A percentile compares a stretch with the other conserved stretches of the same genome.
Conservation (phyloP, 2,113 vertebrate species). For the Scomber colias region DNA sequence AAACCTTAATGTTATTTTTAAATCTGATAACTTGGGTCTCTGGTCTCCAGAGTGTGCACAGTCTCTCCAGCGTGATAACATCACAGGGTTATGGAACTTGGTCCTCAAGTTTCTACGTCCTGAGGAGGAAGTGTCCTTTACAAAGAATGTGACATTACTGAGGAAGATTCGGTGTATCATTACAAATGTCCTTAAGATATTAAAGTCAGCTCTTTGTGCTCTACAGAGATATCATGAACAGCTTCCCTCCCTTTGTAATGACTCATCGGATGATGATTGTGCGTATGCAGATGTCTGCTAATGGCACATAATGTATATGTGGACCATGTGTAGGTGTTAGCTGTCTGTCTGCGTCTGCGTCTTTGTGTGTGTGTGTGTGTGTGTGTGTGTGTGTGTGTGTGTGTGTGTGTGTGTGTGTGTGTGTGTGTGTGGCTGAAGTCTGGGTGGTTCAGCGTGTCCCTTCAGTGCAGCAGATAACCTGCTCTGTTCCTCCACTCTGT, state of each 20-base stretch:
- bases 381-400: too few relatives aligned
- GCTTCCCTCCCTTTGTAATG: constrained; percentile 6
- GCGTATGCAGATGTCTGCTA: not conserved
- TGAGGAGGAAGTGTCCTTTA: constrained; percentile 51
- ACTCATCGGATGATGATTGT: constrained; percentile 18
- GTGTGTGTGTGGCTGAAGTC: constrained; percentile 17
- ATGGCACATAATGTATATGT: not conserved
- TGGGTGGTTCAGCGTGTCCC: constrained; percentile 58
- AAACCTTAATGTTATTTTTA: constrained; percentile 47
- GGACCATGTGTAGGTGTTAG: not conserved
- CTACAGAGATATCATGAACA: not conserved
- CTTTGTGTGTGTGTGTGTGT: too few relatives aligned
- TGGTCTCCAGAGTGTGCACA: not conserved
- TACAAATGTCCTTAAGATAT: constrained; percentile 64
- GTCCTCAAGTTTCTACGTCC: constrained; percentile 56
- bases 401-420: not conserved
- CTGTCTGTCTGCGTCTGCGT: not conserved
- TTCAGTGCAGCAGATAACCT: constrained; percentile 68
- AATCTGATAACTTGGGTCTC: constrained; percentile 34
- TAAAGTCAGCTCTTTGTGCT: constrained; percentile 46
- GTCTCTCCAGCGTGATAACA: constrained; percentile 27
- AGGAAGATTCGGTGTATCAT: constrained; percentile 50
- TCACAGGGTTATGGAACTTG: constrained; percentile 37
- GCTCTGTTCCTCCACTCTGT: constrained; percentile 59
- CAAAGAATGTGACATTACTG: constrained; percentile 54